phyloP scores from a whole-genome alignment of 2,113 vertebrate genomes.

The Mobula birostris region DNA sequence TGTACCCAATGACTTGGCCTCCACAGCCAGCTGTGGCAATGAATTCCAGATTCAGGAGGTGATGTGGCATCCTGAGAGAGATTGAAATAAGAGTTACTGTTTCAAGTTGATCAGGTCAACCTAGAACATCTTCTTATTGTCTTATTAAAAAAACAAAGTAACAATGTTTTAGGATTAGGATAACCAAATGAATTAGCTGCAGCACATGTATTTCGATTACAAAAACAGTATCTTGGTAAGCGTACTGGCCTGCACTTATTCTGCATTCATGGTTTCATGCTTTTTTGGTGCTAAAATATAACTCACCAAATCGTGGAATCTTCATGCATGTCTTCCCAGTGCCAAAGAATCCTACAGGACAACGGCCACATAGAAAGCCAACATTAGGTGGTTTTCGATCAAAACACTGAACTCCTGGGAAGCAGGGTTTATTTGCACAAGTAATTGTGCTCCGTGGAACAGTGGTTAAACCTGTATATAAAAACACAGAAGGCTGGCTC shows the following conservation, averaged over 20 bases:
- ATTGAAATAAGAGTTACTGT: too few relatives aligned
- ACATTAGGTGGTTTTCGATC: conserved; percentile 55
- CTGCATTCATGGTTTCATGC: background rate
- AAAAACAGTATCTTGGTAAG: background rate
- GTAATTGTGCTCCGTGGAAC: conserved; percentile 39
- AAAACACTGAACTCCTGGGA: conserved; percentile 62
- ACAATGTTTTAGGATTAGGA: background rate
- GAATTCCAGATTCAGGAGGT: too few relatives aligned
- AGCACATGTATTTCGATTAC: background rate
- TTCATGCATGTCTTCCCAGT: conserved; percentile 58
- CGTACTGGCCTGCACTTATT: background rate
- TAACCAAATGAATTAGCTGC: background rate
- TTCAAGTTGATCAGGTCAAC: too few relatives aligned
- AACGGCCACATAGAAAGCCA: conserved; percentile 60
- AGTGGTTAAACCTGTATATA: conserved; percentile 25
- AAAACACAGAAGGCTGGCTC: background rate
- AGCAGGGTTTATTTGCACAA: conserved; percentile 62
- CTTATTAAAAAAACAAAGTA: background rate
- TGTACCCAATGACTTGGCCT: too few relatives aligned
- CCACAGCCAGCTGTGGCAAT: too few relatives aligned
- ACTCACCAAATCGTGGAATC: conserved; percentile 48
- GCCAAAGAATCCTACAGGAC: conserved; percentile 58
- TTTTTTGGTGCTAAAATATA: background rate
- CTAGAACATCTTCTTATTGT: background rate
- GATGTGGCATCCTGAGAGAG: too few relatives aligned